These are phyloP conservation scores for Drosophila neotestacea DNA, from an alignment of 2,888 invertebrate species.

Conservation along the genomic window DNA sequence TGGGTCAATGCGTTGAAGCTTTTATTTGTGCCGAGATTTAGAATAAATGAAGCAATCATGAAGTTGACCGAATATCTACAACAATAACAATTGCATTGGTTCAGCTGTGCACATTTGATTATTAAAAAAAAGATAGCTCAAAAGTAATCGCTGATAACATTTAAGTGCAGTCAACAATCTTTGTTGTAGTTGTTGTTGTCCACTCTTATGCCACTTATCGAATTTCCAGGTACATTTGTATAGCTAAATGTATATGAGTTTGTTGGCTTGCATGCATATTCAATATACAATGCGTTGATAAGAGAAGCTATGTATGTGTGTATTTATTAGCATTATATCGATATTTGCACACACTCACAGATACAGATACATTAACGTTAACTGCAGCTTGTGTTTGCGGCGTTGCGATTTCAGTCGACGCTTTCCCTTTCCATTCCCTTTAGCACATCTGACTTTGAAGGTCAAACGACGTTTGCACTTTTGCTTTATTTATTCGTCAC, in stretches of 20 bases:
- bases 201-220: constrained; percentile 30
- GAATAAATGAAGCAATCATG: constrained; percentile 36
- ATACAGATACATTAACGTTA: not conserved
- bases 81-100: not conserved
- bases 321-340: constrained; percentile 19
- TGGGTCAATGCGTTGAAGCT: constrained; percentile 48
- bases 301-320: not conserved
- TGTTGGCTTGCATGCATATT: constrained; percentile 6
- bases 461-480: constrained; percentile 55
- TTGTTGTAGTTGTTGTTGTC: constrained; percentile 7
- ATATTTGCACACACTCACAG: constrained; percentile 2
- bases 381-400: constrained; percentile 8
- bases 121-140: constrained; percentile 4
- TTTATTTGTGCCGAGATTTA: not conserved
- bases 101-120: constrained; percentile 12
- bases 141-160: constrained; percentile 23
- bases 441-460: constrained; percentile 50
- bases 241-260: not conserved
- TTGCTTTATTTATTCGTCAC: constrained; percentile 33
- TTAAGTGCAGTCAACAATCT: constrained; percentile 10
- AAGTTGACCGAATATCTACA: constrained; percentile 23
- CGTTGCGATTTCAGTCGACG: constrained; percentile 27
- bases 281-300: constrained; percentile 6
- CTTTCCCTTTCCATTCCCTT: constrained; percentile 62
- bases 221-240: constrained; percentile 7